Conservation (phyloP, 1,140 invertebrate genomes). For the Philotrypesis tridentata region DNA sequence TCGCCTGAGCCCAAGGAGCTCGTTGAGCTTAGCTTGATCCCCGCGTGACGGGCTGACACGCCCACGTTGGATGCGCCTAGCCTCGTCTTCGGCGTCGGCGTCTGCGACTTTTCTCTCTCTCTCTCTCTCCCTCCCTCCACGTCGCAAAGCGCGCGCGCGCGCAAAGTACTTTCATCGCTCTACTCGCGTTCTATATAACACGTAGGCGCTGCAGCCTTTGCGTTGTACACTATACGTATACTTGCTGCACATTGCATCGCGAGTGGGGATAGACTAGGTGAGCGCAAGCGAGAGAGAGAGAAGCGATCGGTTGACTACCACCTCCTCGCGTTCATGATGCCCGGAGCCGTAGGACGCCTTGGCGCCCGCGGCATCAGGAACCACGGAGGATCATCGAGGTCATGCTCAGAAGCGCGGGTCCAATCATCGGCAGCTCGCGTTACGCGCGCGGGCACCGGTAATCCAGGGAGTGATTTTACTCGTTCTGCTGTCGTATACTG, state of each 20-base stretch:
- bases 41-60: conserved; percentile 63
- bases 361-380: conserved; percentile 65
- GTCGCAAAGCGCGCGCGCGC: no score
- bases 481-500: no score
- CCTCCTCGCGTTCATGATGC: conserved; percentile 56
- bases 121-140: no score
- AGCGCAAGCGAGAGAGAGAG: background rate
- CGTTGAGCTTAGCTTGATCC: conserved; percentile 68
- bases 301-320: conserved; percentile 21
- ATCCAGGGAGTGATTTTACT: background rate
- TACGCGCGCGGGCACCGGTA: background rate
- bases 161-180: background rate
- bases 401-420: background rate
- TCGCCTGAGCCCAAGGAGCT: conserved; percentile 61
- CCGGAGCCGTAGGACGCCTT: conserved; percentile 63
- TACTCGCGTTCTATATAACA: background rate
- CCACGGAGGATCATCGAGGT: conserved; percentile 53
- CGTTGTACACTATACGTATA: no score
- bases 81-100: conserved; percentile 29
- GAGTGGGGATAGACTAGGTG: background rate
- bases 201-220: background rate
- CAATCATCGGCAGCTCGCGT: no score
- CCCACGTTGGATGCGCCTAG: conserved; percentile 46
- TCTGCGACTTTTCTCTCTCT: background rate
- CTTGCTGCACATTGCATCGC: background rate